A percentile compares a stretch with the other conserved stretches of the same genome.
Conservation (phyloP, 2,797 vertebrate genomes). For the Sebastes diploproa region DNA sequence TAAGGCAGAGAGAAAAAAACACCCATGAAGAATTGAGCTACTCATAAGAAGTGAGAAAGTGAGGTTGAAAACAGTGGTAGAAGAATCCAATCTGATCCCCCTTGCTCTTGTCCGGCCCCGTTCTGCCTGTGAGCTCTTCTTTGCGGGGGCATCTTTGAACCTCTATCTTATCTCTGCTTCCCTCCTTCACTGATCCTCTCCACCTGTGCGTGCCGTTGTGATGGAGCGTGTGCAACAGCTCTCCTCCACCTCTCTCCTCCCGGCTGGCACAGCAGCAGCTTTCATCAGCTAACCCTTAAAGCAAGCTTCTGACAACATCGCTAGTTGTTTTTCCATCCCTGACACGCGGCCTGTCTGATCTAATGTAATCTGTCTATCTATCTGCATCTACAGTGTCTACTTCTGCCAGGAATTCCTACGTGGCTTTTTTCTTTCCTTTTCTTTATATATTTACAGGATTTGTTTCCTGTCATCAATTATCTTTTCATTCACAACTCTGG, state of each 20-base stretch:
- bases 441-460: not conserved
- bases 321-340: not conserved
- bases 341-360: constrained; percentile 6
- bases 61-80: constrained; percentile 1
- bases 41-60: not conserved
- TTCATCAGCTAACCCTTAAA: constrained; percentile 55
- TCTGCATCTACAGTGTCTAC: not conserved
- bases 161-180: constrained; percentile 50
- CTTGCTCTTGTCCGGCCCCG: constrained; percentile 14
- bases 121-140: constrained; percentile 41
- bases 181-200: constrained; percentile 52
- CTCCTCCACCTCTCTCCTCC: constrained; percentile 20
- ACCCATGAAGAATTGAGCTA: constrained; percentile 8
- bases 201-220: constrained; percentile 53
- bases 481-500: not conserved
- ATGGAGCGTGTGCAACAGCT: constrained; percentile 46
- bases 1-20: constrained; percentile 1
- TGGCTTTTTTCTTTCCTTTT: not conserved
- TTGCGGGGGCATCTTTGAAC: constrained; percentile 57
- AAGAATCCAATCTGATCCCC: constrained; percentile 33
- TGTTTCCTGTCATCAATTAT: not conserved
- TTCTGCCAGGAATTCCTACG: not conserved
- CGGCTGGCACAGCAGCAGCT: constrained; percentile 41
- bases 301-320: constrained; percentile 27
- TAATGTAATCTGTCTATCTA: not conserved